These are phyloP conservation scores for Ictalurus punctatus DNA, from an alignment of 2,113 vertebrate species.

Conservation along the genomic window DNA sequence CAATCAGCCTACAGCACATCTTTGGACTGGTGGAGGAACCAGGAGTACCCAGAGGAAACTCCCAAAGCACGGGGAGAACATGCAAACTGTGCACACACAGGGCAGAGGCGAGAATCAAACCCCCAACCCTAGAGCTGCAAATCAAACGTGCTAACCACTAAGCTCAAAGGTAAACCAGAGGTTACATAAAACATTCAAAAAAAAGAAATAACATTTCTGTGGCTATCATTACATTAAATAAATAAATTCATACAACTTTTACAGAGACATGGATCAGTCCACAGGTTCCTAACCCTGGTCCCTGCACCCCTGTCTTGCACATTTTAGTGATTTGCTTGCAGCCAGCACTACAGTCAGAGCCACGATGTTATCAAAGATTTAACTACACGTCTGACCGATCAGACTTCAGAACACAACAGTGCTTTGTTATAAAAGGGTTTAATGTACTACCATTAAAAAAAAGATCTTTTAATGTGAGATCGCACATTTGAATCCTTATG, in stretches of 20 bases:
- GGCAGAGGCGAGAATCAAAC: no score
- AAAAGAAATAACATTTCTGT: neutral
- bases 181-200: neutral
- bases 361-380: neutral
- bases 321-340: neutral
- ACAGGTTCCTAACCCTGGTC: neutral
- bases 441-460: neutral
- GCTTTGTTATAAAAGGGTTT: neutral
- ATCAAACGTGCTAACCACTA: no score
- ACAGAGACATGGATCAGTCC: neutral
- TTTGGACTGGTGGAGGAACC: no score
- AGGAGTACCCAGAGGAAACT: no score
- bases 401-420: neutral
- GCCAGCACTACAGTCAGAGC: neutral
- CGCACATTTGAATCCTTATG: neutral
- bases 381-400: neutral
- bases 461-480: neutral
- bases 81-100: no score
- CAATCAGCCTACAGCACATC: no score
- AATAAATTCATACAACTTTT: neutral
- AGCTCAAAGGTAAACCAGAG: neutral
- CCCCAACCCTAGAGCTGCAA: no score
- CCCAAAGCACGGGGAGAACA: no score
- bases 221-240: neutral
- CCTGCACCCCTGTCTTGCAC: neutral